Evolutionary conservation across 1,140 invertebrate genomes (phyloP), one percentile per base, ranked within the genome.

Genomic region (Papilio glaucus): DNA sequence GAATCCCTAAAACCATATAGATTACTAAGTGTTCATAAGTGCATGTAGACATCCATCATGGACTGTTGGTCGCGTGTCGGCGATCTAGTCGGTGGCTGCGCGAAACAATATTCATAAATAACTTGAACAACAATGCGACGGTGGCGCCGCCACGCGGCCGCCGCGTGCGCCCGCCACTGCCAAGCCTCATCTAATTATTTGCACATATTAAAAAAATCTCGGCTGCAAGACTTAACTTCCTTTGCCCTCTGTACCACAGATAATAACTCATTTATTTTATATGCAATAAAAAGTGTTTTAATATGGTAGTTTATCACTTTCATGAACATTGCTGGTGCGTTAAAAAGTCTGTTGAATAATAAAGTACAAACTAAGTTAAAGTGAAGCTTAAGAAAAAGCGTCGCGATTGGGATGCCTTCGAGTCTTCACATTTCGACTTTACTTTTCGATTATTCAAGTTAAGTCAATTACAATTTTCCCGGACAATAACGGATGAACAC

Each of bases 91-190:
- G 65, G 72, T 72, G 68, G 72, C 77, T 72, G 76, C 74, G 67
- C 77, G 78, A 80, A 85, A 86, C 86, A 86, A 91, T 91, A 87
- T 88, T 87, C 89, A 91, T 91, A 91, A 91, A 91, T 89, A 91
- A 89, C 80, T 76, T 71, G 53, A 75, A 72, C 75, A 86, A 86
- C 86, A 87, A 88, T 85, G 76, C 76, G 68, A 71, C 73, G 57
- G 41, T 62, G 38, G 63, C 74, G 72, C 72, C 49, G 76, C 68
- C 53, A 77, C 72, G 72, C 72, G 75, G 74, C 78, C 77, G 72
- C 73, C 85, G 78, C 82, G 84, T 85, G 83, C 72, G 65, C 12
- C 29, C 42, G 73, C 24, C 71, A 38, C 42, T 49, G 57, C 76
- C 71, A 81, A 78, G 81, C 80, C 80, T 75, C 77, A 83, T 83